phyloP scores from a whole-genome alignment of 2,888 invertebrate species.

The Acanthopleura granulata region DNA sequence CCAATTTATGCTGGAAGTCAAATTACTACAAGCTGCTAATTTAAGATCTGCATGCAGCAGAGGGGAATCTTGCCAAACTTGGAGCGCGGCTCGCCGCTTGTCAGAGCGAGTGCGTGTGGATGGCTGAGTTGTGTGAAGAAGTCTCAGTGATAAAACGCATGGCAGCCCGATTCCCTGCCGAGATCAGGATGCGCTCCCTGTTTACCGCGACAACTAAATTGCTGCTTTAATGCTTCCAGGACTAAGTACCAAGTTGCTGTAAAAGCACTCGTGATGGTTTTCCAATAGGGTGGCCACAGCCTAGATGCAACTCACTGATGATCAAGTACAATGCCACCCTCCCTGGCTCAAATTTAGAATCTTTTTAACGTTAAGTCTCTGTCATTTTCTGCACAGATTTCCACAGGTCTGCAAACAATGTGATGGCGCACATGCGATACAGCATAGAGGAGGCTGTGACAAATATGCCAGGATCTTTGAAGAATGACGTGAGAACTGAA shows the following conservation, averaged over 20 bases:
- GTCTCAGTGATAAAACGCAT: not conserved
- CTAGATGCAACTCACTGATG: no score
- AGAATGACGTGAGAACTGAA: no score
- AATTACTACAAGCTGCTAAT: conserved; percentile 13
- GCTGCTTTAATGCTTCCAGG: not conserved
- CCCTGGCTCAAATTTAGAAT: no score
- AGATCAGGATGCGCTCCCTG: not conserved
- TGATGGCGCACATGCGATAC: no score
- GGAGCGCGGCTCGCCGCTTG: not conserved
- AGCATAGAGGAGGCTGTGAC: no score
- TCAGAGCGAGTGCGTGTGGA: not conserved
- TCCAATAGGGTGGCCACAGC: not conserved
- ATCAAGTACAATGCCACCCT: no score
- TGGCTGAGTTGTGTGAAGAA: not conserved
- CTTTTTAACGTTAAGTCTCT: no score
- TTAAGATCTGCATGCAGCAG: conserved; percentile 4
- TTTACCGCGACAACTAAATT: conserved; percentile 12
- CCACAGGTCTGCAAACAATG: no score
- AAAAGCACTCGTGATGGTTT: conserved; percentile 5
- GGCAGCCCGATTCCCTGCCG: not conserved
- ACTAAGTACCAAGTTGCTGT: conserved; percentile 10
- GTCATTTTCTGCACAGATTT: no score
- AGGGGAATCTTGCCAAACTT: not conserved
- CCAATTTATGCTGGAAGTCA: conserved; percentile 17
- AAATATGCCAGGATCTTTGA: no score